These are phyloP conservation scores for Gibbula magus DNA, from an alignment of 2,888 invertebrate genomes.

Conservation along the genomic window DNA sequence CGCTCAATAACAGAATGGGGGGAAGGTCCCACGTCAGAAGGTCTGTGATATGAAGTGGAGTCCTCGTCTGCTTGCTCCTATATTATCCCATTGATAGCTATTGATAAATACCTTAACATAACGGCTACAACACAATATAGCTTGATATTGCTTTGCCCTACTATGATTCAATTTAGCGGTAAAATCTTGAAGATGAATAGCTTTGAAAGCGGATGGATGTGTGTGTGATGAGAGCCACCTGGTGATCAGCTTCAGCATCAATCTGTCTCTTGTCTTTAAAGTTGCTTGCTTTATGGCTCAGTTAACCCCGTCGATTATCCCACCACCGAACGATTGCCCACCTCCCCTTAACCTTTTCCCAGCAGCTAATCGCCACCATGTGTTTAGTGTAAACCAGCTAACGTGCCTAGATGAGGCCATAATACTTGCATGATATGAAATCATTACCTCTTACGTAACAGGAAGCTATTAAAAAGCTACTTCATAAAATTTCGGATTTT, in stretches of 20 bases:
- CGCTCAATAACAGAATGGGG: constrained; percentile 1
- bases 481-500: too few relatives aligned
- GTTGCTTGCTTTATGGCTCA: not conserved
- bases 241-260: not conserved
- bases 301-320: not conserved
- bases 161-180: not conserved
- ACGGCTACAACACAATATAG: constrained; percentile 7
- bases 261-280: constrained; percentile 10
- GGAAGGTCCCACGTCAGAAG: not conserved
- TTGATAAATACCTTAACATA: constrained; percentile 5
- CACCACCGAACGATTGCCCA: not conserved
- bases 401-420: not conserved
- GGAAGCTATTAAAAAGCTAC: not conserved
- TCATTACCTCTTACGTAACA: not conserved
- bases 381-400: not conserved
- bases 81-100: not conserved
- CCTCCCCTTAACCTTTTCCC: not conserved
- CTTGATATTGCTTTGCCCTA: not conserved
- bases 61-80: not conserved
- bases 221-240: not conserved
- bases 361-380: not conserved
- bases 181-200: not conserved
- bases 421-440: not conserved
- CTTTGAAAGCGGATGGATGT: not conserved
- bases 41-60: not conserved